Conservation (phyloP, 2,888 invertebrate genomes). For the Nasonia oneida region DNA sequence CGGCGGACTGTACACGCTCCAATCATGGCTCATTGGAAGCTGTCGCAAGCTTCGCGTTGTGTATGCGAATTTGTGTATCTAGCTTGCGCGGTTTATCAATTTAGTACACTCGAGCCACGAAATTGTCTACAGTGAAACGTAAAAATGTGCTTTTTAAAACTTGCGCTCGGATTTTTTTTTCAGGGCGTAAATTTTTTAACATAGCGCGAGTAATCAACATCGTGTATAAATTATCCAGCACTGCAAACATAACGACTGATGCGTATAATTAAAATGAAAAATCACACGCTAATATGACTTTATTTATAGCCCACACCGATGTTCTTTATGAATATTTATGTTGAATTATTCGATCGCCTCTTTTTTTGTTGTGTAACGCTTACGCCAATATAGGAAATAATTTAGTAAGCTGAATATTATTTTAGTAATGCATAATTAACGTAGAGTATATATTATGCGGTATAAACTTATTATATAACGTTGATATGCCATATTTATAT, state of each 20-base stretch:
- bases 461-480: background rate
- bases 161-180: background rate
- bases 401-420: conserved; percentile 49
- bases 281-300: background rate
- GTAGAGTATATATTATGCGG: background rate
- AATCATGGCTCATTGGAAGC: background rate
- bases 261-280: background rate
- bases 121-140: background rate
- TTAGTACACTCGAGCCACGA: background rate
- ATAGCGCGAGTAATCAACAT: background rate
- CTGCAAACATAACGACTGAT: background rate
- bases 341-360: background rate
- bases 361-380: conserved; percentile 32
- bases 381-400: conserved; percentile 45
- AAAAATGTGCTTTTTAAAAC: no score
- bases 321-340: background rate
- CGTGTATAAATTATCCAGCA: background rate
- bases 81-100: background rate
- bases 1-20: background rate
- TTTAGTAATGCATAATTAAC: conserved; percentile 33
- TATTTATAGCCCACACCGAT: background rate
- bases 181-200: background rate
- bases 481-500: background rate
- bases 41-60: background rate
- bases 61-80: background rate